Evolutionary conservation across 2,797 vertebrate species (phyloP).

Genomic region (Notamacropus eugenii): DNA sequence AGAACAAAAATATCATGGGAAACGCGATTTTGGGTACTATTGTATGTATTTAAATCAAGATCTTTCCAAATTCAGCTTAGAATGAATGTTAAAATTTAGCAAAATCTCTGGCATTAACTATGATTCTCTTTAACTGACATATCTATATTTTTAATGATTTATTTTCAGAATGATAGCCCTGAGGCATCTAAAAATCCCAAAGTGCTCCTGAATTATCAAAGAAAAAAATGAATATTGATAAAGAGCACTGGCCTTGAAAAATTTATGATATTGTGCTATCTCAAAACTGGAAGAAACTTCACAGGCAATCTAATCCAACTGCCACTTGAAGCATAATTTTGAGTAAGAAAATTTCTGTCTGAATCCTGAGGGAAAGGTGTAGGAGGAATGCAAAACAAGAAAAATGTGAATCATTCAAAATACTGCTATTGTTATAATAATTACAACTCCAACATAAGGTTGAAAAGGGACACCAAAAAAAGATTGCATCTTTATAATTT

Average conservation of each 20-base stretch:
- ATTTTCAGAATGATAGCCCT: neutral
- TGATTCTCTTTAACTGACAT: neutral
- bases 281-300: neutral
- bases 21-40: neutral
- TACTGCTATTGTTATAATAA: neutral
- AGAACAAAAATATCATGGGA: neutral
- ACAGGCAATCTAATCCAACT: neutral
- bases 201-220: neutral
- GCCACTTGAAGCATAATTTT: neutral
- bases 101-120: neutral
- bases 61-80: neutral
- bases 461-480: neutral
- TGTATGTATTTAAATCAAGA: neutral
- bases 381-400: neutral
- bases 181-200: neutral
- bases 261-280: neutral
- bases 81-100: neutral
- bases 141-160: neutral
- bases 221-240: neutral
- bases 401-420: neutral
- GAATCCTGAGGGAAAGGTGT: neutral
- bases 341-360: neutral
- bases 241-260: neutral
- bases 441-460: neutral
- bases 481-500: neutral